Conservation (phyloP, 2,113 vertebrate species). For the Regulus satrapa region DNA sequence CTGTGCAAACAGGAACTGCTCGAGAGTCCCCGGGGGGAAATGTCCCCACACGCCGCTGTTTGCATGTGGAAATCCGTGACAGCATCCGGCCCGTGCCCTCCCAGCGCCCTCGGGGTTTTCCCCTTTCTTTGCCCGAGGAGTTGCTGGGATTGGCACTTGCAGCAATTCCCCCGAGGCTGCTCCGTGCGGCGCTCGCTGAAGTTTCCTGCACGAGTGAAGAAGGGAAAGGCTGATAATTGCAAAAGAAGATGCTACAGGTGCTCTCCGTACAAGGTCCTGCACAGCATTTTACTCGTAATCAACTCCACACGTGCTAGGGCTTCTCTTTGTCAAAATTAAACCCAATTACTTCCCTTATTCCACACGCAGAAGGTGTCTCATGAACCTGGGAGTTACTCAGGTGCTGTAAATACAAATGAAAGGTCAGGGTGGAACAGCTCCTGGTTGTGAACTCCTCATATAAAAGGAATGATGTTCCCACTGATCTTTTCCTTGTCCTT, state of each 20-base stretch:
- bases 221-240: background rate
- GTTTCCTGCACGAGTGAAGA: background rate
- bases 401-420: background rate
- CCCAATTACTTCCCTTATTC: background rate
- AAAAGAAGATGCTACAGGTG: background rate
- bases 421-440: background rate
- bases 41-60: background rate
- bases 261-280: background rate
- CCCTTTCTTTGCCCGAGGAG: background rate
- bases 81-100: background rate
- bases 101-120: fast-evolving
- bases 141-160: background rate
- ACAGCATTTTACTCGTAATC: background rate
- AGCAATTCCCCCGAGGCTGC: background rate
- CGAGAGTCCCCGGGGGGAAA: background rate
- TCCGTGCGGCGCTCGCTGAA: background rate
- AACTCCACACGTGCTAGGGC: background rate
- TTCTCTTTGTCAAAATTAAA: background rate
- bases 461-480: background rate
- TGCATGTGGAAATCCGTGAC: fast-evolving
- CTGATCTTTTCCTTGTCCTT: background rate
- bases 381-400: background rate
- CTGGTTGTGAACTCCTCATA: background rate
- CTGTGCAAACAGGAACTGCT: background rate
- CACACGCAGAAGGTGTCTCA: background rate